Evolutionary conservation across 2,113 vertebrate genomes (phyloP).

Genomic region (Prunella himalayana): DNA sequence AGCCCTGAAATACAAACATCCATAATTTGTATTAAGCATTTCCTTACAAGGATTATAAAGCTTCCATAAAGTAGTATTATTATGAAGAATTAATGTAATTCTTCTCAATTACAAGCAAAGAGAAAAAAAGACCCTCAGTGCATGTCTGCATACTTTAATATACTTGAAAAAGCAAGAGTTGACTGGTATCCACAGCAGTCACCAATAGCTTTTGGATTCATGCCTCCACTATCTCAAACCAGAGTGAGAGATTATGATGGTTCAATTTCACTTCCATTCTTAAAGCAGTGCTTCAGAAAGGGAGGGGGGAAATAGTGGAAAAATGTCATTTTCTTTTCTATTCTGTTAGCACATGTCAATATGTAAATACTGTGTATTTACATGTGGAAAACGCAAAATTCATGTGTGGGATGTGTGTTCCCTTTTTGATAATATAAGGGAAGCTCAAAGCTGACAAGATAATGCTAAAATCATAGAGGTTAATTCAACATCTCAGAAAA

Average conservation of each 20-base stretch:
- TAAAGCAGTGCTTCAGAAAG: neutral
- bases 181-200: neutral
- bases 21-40: neutral
- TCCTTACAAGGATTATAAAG: neutral
- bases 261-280: neutral
- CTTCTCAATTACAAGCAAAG: neutral
- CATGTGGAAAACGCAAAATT: fast-evolving
- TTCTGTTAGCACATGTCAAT: neutral
- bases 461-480: neutral
- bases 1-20: neutral
- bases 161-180: neutral
- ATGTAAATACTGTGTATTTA: neutral
- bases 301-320: neutral
- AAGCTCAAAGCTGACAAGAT: neutral
- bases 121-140: neutral
- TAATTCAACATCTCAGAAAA: neutral
- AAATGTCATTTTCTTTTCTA: neutral
- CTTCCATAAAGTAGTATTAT: neutral
- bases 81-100: neutral
- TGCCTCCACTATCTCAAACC: neutral
- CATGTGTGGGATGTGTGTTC: fast-evolving
- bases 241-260: neutral
- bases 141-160: neutral
- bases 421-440: neutral
- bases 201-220: neutral